Base-by-base conservation (phyloP, 1,140 invertebrate species). In the Oedothorax gibbosus region DNA sequence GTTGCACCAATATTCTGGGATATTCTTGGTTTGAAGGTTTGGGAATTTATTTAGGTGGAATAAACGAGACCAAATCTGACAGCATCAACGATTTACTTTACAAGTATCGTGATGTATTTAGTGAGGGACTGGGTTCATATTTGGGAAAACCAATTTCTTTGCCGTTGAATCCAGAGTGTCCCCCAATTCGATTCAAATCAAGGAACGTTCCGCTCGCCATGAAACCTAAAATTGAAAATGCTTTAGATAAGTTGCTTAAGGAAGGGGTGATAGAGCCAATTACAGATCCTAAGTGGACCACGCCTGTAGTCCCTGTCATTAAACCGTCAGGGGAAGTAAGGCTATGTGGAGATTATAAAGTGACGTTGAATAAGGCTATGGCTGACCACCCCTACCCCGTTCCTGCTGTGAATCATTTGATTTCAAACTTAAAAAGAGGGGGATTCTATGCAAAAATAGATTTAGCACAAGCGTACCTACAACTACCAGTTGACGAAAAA, bases 331-430 rank as follows among this genome's bases (percentile, higher is more conserved):
- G 87, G 62, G 85, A 53, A 20, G 87, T 91, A 12, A 83, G 89
- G n/a, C 83, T 90, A 11, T 89, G 89, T 86, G 89, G 89, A 2
- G 89, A 90, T 85, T 90, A 87, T 86, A 89, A 89, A 76, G 75
- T 88, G 9, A 90, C 89, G 10, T 53, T 90, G n/a, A 90, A 90
- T 85, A 80, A 78, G 84, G 82, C 75, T 76, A 77, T 86, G 66
- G 21, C n/a, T n/a, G 14, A 12, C 12, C 66, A 69, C 66, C 35
- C 66, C 35, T 69, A 69, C 35, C 66, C 66, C 35, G 21, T 35
- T 35, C 35, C 35, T 35, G 35, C 35, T 35, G 35, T 35, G 35
- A 35, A 35, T 5, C 5, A 35, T 69, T 69, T 49, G 12, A 15
- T 69, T 21, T 62, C 57, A 15, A 18, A 62, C 57, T 62, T 62